Evolutionary conservation across 2,113 vertebrate genomes (phyloP).

Genomic region (Entomyzon cyanotis): DNA sequence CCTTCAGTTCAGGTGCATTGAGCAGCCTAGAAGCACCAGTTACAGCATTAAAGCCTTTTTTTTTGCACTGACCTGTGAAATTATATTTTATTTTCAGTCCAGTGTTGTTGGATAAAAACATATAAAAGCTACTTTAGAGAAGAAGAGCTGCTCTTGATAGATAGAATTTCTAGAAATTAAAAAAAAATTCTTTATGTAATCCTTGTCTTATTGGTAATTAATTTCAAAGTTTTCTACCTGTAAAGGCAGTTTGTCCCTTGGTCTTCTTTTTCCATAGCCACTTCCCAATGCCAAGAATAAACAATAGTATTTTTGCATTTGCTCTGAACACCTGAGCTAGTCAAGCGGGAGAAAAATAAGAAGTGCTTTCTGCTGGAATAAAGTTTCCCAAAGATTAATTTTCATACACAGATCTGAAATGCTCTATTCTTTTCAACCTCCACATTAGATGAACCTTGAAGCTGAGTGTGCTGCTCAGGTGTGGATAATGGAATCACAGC

Average conservation of each 20-base stretch:
- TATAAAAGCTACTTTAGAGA: background rate
- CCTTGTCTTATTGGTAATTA: background rate
- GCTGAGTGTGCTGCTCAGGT: constrained; percentile 35
- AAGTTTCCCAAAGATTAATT: constrained; percentile 51
- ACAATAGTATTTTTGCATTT: constrained; percentile 29
- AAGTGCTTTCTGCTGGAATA: background rate
- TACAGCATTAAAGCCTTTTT: background rate
- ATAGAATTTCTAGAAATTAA: background rate
- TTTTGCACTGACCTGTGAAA: background rate
- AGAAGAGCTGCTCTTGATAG: background rate
- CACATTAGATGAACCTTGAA: constrained; percentile 49
- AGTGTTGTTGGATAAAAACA: background rate
- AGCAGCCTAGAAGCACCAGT: background rate
- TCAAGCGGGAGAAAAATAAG: background rate
- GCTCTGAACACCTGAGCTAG: constrained; percentile 13
- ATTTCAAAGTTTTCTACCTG: background rate
- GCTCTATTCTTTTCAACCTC: constrained; percentile 47
- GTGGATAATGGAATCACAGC: constrained; percentile 45
- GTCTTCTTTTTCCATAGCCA: background rate
- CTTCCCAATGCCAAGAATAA: constrained; percentile 29
- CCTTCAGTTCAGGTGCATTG: background rate
- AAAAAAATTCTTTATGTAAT: background rate
- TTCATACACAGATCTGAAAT: constrained; percentile 59
- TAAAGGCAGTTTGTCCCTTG: constrained; percentile 25
- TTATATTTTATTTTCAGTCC: background rate